Percentiles rank a stretch among this genome's conserved stretches.
phyloP scores from a whole-genome alignment of 2,888 invertebrate species.

The Hemaris fuciformis region DNA sequence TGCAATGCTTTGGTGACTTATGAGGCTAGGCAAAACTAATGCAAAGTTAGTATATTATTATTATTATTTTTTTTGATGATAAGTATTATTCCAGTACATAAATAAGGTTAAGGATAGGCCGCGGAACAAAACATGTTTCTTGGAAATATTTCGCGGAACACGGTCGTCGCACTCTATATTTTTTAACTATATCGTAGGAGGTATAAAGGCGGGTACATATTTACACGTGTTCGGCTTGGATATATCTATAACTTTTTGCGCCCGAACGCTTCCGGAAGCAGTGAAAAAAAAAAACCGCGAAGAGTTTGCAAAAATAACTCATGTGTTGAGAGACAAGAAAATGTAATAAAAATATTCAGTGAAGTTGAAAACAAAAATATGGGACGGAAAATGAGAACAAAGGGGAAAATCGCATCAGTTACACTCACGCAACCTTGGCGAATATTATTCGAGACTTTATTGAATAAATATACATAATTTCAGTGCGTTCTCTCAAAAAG shows the following conservation, averaged over 20 bases:
- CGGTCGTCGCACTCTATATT: background rate
- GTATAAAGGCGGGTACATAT: constrained; percentile 18
- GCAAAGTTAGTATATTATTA: no score
- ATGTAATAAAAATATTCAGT: constrained; percentile 71
- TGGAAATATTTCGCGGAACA: background rate
- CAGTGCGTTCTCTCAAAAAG: constrained; percentile 54
- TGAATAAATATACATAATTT: constrained; percentile 75
- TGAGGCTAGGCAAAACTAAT: no score
- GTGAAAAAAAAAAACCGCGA: constrained; percentile 45
- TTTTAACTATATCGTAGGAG: constrained; percentile 8
- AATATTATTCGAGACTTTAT: constrained; percentile 70
- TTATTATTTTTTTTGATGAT: no score
- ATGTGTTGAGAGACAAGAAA: constrained; percentile 66
- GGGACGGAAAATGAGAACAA: constrained; percentile 66
- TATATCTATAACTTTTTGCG: constrained; percentile 43
- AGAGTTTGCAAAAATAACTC: constrained; percentile 52
- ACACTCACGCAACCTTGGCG: constrained; percentile 59
- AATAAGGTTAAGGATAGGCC: no score
- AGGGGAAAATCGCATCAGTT: constrained; percentile 66
- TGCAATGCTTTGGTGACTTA: no score
- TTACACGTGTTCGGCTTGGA: constrained; percentile 31
- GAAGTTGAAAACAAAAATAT: constrained; percentile 74
- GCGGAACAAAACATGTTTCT: background rate
- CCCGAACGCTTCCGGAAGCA: constrained; percentile 39
- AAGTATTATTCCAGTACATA: no score